These are phyloP conservation scores for Drosophila phalerata DNA, from an alignment of 2,888 invertebrate species.

Conservation along the genomic window DNA sequence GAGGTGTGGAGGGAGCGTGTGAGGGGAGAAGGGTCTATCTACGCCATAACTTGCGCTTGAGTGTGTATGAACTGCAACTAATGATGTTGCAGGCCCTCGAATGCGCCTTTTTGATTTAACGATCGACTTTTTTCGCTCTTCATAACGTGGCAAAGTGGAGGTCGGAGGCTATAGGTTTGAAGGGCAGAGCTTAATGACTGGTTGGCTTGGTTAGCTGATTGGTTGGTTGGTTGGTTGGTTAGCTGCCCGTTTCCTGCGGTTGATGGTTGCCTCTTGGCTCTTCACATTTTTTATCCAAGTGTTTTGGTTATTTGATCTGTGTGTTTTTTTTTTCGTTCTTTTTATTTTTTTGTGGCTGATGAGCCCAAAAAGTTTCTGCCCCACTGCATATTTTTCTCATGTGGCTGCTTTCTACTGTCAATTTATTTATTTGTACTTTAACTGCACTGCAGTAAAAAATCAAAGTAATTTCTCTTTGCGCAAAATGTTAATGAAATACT, in stretches of 20 bases:
- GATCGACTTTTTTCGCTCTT: constrained; percentile 67
- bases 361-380: constrained; percentile 65
- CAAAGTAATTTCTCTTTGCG: constrained; percentile 9
- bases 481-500: constrained; percentile 32
- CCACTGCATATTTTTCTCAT: constrained; percentile 46
- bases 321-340: neutral
- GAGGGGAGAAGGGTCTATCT: constrained; percentile 42
- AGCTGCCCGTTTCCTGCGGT: constrained; percentile 58
- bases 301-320: constrained; percentile 23
- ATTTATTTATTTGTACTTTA: constrained; percentile 58
- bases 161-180: neutral
- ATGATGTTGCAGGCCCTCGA: constrained; percentile 82
- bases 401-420: constrained; percentile 23
- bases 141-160: constrained; percentile 36
- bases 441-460: constrained; percentile 36
- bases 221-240: constrained; percentile 31
- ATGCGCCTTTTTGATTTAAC: constrained; percentile 81
- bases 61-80: constrained; percentile 82
- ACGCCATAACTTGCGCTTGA: constrained; percentile 77
- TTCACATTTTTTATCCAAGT: constrained; percentile 26
- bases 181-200: constrained; percentile 69
- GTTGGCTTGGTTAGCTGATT: constrained; percentile 60
- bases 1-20: neutral
- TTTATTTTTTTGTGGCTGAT: constrained; percentile 31
- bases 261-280: constrained; percentile 64